phyloP scores from a whole-genome alignment of 2,888 invertebrate species.

The Amphiduros pacificus region DNA sequence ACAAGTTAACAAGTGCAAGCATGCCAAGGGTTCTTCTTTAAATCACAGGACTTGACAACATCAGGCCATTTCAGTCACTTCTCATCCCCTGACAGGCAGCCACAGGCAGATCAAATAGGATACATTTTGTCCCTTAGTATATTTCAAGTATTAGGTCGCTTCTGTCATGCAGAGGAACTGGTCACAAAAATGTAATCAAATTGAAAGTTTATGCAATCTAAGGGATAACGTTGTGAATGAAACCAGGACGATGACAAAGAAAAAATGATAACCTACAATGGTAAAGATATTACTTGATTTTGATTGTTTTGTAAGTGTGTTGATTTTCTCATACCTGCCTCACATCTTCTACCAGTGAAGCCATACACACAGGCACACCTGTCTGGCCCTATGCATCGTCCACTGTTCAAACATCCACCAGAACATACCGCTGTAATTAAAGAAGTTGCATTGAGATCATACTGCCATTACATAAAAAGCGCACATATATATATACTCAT shows the following conservation, averaged over 20 bases:
- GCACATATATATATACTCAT: too few relatives aligned
- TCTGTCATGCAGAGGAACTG: too few relatives aligned
- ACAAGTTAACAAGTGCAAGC: too few relatives aligned
- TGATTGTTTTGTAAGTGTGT: not conserved
- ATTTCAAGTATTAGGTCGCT: too few relatives aligned
- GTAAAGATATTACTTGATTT: not conserved
- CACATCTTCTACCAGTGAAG: conserved; percentile 79
- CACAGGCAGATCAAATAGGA: too few relatives aligned
- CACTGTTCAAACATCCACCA: conserved; percentile 80
- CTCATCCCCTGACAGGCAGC: too few relatives aligned
- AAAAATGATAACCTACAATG: not conserved
- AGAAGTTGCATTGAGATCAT: not conserved
- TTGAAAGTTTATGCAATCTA: not conserved
- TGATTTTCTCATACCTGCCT: conserved; percentile 67
- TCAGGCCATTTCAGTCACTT: too few relatives aligned
- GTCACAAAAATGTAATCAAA: not conserved
- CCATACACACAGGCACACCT: conserved; percentile 85
- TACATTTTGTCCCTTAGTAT: too few relatives aligned
- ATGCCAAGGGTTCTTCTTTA: too few relatives aligned
- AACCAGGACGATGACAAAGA: not conserved
- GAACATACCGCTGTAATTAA: conserved; percentile 71
- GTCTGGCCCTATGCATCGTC: conserved; percentile 82
- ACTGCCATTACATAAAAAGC: not conserved
- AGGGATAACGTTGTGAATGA: not conserved
- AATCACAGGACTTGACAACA: too few relatives aligned